These are phyloP conservation scores for Smutsia temminckii DNA, from an alignment of 2,797 vertebrate species.

Conservation along the genomic window DNA sequence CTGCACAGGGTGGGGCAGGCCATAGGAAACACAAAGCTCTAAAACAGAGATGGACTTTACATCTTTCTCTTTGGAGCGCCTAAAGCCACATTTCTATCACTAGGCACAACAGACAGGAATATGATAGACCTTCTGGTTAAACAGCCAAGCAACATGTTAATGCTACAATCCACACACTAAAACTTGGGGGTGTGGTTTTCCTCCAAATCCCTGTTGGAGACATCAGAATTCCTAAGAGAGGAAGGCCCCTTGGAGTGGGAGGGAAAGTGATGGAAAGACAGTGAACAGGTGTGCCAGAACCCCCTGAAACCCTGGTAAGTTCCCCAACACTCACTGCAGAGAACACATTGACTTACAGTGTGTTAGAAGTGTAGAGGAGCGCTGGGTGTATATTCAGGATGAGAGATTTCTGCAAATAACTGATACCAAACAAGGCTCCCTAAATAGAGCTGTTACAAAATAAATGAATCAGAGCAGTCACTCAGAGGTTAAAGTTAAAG, in stretches of 20 bases:
- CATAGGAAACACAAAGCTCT: neutral
- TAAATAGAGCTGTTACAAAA: conserved; percentile 71
- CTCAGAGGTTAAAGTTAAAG: conserved; percentile 73
- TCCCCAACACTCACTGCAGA: neutral
- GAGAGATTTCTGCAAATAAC: conserved; percentile 37
- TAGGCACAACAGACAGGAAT: neutral
- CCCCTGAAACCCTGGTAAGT: neutral
- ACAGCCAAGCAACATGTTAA: conserved; percentile 24
- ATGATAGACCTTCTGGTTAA: neutral
- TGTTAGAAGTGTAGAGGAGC: neutral
- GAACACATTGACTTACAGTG: neutral
- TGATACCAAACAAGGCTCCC: conserved; percentile 27
- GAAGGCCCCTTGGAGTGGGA: conserved; percentile 52
- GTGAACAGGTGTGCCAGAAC: conserved; percentile 66
- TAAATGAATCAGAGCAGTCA: conserved; percentile 60
- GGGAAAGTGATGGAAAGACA: conserved; percentile 48
- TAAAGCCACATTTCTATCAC: neutral
- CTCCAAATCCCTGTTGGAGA: conserved; percentile 69
- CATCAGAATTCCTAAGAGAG: conserved; percentile 60
- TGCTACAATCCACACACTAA: neutral
- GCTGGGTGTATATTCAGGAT: neutral
- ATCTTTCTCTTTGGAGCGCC: neutral
- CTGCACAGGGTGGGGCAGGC: neutral
- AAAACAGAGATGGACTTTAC: conserved; percentile 15
- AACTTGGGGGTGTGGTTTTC: conserved; percentile 9